Conservation (phyloP, 1,140 invertebrate genomes). For the Ditylenchus dipsaci region DNA sequence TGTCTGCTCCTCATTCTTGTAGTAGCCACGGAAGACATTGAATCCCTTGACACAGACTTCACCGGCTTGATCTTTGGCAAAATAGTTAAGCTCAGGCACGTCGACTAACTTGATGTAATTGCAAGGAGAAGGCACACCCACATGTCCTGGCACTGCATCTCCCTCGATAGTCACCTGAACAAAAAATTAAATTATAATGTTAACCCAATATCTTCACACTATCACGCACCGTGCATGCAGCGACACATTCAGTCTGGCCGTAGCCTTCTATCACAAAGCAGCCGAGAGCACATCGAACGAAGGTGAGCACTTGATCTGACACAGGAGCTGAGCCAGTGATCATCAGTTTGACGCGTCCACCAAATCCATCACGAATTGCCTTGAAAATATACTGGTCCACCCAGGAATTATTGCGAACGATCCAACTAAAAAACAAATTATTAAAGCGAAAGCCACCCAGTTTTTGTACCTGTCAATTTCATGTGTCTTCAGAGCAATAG, state of each 20-base stretch:
- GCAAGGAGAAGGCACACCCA: constrained; percentile 56
- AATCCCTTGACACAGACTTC: constrained; percentile 55
- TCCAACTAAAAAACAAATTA: constrained; percentile 34
- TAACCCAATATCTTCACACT: not conserved
- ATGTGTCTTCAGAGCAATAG: constrained; percentile 43
- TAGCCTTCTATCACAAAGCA: constrained; percentile 74
- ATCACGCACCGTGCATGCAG: constrained; percentile 55
- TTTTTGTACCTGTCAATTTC: constrained; percentile 44
- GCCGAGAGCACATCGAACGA: constrained; percentile 84
- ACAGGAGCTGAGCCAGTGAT: constrained; percentile 89
- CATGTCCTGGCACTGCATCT: constrained; percentile 53
- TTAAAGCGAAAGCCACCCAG: not conserved
- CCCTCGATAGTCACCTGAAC: constrained; percentile 53
- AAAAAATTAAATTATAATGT: constrained; percentile 46
- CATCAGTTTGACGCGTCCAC: constrained; percentile 82
- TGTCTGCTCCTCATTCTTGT: constrained; percentile 60
- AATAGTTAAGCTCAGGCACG: constrained; percentile 58
- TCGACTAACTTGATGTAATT: constrained; percentile 55
- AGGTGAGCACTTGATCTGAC: constrained; percentile 84
- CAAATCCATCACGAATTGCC: constrained; percentile 65
- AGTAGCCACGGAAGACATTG: constrained; percentile 58
- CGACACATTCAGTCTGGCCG: constrained; percentile 92
- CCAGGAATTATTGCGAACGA: constrained; percentile 50
- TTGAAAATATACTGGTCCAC: constrained; percentile 55
- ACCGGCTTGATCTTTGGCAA: constrained; percentile 48